A percentile compares a stretch with the other conserved stretches of the same genome.
Evolutionary conservation across 2,888 invertebrate genomes (phyloP).

Genomic region (Xiphydria camelus): DNA sequence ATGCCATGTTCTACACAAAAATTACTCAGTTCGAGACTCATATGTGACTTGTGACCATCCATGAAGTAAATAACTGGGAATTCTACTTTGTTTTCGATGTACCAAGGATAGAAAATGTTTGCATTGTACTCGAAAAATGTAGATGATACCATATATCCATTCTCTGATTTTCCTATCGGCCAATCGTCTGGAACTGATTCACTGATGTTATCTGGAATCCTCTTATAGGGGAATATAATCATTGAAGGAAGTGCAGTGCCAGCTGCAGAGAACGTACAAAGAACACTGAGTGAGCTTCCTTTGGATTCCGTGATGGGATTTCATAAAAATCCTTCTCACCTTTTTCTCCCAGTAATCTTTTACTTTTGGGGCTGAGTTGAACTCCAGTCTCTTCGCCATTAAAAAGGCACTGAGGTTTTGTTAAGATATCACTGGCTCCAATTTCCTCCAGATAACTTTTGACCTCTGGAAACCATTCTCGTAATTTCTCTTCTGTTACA

Average conservation of each 20-base stretch:
- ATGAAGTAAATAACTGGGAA: too few species aligned
- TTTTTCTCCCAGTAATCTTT: slow-evolving; percentile 24
- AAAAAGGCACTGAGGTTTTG: slow-evolving; percentile 21
- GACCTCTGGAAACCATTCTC: slow-evolving; percentile 31
- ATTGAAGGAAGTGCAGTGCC: too few species aligned
- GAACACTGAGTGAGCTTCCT: slow-evolving; percentile 29
- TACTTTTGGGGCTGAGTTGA: slow-evolving; percentile 24
- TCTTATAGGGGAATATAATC: too few species aligned
- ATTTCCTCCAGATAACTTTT: slow-evolving; percentile 26
- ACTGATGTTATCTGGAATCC: slow-evolving; percentile 25
- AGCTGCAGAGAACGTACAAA: slow-evolving; percentile 29
- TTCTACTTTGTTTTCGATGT: too few species aligned
- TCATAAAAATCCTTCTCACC: slow-evolving; percentile 27
- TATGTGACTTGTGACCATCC: too few species aligned
- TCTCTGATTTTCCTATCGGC: slow-evolving; percentile 38
- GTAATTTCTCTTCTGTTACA: slow-evolving; percentile 30
- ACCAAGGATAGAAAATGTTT: too few species aligned
- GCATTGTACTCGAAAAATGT: slow-evolving; percentile 48
- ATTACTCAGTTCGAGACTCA: too few species aligned
- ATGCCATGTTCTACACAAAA: too few species aligned
- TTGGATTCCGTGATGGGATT: too few species aligned
- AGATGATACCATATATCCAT: slow-evolving; percentile 44
- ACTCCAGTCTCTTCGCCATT: slow-evolving; percentile 30
- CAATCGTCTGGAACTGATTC: too few species aligned
- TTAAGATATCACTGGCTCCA: slow-evolving; percentile 17